These are phyloP conservation scores for Cavia aperea DNA, from an alignment of 2,113 vertebrate genomes.

Conservation along the genomic window DNA sequence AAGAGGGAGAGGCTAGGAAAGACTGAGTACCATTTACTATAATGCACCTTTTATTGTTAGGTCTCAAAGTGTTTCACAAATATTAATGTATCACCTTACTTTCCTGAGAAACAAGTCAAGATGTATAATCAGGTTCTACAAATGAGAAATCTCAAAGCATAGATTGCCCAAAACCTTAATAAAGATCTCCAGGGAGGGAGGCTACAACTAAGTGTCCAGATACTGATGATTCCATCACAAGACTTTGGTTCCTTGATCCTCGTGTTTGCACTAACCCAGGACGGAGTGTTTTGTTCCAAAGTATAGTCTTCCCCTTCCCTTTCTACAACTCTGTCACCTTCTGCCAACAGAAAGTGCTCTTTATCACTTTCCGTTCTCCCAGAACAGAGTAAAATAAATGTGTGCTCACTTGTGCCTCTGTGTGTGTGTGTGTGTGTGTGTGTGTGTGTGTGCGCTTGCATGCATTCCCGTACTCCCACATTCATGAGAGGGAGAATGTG, in stretches of 20 bases:
- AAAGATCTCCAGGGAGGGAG: background rate
- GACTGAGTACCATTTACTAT: background rate
- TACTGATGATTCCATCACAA: background rate
- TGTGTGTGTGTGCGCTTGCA: background rate
- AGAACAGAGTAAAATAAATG: background rate
- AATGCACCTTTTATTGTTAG: slow-evolving; percentile 21
- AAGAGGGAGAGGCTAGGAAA: background rate
- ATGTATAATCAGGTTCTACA: slow-evolving; percentile 47
- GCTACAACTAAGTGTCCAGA: background rate
- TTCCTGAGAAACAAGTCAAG: slow-evolving; percentile 44
- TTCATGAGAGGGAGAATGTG: background rate
- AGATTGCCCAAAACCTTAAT: background rate
- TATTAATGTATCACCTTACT: slow-evolving; percentile 41
- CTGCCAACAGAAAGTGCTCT: background rate
- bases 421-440: background rate
- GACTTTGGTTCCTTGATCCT: background rate
- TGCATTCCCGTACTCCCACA: too few species aligned
- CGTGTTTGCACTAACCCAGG: background rate
- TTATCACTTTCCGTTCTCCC: background rate
- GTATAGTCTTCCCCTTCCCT: background rate
- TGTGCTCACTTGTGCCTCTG: background rate
- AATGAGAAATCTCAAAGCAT: slow-evolving; percentile 20
- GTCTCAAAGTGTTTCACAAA: slow-evolving; percentile 19
- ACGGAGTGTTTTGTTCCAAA: background rate
- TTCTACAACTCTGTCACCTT: background rate